phyloP scores from a whole-genome alignment of 37 sponge, comb jelly and placozoan genomes.

The Spongilla lacustris region DNA sequence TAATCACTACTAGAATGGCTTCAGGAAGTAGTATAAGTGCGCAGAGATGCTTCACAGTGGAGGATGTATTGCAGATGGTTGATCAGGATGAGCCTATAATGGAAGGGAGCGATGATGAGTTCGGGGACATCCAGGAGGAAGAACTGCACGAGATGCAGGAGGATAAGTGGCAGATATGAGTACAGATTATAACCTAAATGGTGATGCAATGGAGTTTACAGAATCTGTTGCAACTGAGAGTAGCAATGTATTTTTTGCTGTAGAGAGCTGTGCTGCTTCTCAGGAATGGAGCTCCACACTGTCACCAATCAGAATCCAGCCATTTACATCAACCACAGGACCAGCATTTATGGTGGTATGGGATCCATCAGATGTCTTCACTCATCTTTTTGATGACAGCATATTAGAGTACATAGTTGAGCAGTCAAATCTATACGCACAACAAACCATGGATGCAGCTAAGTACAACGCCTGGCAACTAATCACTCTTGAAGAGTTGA shows the following conservation, averaged over 20 bases:
- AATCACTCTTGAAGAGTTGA: conserved; percentile 14
- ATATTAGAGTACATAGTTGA: conserved; percentile 12
- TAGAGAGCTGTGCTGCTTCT: too few relatives aligned
- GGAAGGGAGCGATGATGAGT: too few relatives aligned
- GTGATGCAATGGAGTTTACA: background rate
- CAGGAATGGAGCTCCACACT: background rate
- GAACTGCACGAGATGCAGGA: background rate
- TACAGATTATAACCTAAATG: background rate
- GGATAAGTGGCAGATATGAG: background rate
- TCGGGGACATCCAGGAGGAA: background rate
- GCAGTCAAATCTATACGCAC: conserved; percentile 23
- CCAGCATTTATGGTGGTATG: background rate
- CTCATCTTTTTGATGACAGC: background rate
- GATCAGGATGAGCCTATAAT: too few relatives aligned
- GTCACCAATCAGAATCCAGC: background rate
- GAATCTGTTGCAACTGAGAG: background rate
- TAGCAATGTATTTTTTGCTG: background rate
- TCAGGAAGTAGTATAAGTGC: too few relatives aligned
- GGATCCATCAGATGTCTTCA: background rate
- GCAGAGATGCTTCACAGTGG: too few relatives aligned
- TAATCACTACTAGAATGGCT: too few relatives aligned
- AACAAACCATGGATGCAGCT: conserved; percentile 18
- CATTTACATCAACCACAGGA: background rate
- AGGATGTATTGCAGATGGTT: too few relatives aligned
- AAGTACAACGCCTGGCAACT: background rate